Percentiles rank a stretch among this genome's conserved stretches.
Evolutionary conservation across 2,797 vertebrate species (phyloP).

Genomic region (Gymnocypris eckloni): DNA sequence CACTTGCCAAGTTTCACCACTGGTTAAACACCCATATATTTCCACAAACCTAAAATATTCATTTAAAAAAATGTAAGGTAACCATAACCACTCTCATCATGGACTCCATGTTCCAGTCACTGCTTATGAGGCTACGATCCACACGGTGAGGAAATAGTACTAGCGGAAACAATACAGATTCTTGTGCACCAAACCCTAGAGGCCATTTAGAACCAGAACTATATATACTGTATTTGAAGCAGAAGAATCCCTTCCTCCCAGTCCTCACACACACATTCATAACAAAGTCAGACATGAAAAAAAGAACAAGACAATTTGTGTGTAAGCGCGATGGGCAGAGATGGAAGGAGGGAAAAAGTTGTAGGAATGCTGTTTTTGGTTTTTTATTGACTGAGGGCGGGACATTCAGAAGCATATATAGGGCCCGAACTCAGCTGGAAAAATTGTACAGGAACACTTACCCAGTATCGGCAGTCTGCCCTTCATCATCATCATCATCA

Average conservation of each 20-base stretch:
- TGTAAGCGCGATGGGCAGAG: background rate
- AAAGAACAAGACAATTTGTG: background rate
- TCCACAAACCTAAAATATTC: slow-evolving; percentile 24
- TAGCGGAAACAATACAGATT: background rate
- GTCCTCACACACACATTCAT: background rate
- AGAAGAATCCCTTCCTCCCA: background rate
- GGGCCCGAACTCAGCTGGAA: slow-evolving; percentile 46
- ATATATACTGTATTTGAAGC: background rate
- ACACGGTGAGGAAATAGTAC: background rate
- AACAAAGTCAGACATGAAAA: slow-evolving; percentile 2
- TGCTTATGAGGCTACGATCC: background rate
- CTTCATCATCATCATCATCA: slow-evolving; percentile 23
- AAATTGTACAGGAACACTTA: slow-evolving; percentile 27
- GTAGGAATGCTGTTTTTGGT: slow-evolving; percentile 16
- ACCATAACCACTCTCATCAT: background rate
- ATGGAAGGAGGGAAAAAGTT: slow-evolving; percentile 22
- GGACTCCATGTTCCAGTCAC: background rate
- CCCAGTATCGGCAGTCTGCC: background rate
- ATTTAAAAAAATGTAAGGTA: background rate
- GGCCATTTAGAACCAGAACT: background rate
- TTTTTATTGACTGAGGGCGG: slow-evolving; percentile 48
- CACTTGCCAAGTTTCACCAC: background rate
- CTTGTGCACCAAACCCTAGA: background rate
- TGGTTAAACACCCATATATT: slow-evolving; percentile 1
- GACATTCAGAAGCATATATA: slow-evolving; percentile 54